These are phyloP conservation scores for Schrankia costaestrigalis DNA, from an alignment of 2,888 invertebrate genomes.

Conservation along the genomic window DNA sequence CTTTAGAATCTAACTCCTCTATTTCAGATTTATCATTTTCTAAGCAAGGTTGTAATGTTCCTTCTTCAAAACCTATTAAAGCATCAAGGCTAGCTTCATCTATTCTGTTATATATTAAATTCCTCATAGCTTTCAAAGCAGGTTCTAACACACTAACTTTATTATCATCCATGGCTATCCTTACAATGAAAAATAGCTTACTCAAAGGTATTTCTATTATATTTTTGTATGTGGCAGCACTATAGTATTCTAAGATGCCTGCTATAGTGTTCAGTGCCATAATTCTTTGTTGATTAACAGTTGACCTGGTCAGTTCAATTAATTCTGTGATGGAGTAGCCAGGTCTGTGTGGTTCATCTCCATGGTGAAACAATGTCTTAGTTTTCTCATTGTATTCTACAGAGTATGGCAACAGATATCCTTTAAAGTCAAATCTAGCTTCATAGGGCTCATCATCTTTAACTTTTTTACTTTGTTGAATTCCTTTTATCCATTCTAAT, in stretches of 20 bases:
- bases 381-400: slow-evolving; percentile 79
- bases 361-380: slow-evolving; percentile 92
- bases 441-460: slow-evolving; percentile 84
- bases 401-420: slow-evolving; percentile 86
- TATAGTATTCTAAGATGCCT: slow-evolving; percentile 87
- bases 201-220: slow-evolving; percentile 87
- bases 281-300: slow-evolving; percentile 90
- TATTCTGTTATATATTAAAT: slow-evolving; percentile 86
- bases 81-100: slow-evolving; percentile 90
- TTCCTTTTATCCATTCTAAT: slow-evolving; percentile 91
- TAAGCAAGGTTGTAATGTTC: slow-evolving; percentile 82
- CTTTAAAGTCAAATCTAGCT: slow-evolving; percentile 92
- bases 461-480: slow-evolving; percentile 78
- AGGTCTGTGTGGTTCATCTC: slow-evolving; percentile 93
- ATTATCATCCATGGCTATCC: slow-evolving; percentile 93
- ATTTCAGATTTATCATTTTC: slow-evolving; percentile 77
- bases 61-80: slow-evolving; percentile 83
- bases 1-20: slow-evolving; percentile 76
- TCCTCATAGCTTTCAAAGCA: slow-evolving; percentile 87
- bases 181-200: slow-evolving; percentile 88
- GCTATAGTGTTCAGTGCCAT: slow-evolving; percentile 89
- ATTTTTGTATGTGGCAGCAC: slow-evolving; percentile 88
- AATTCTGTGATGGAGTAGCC: slow-evolving; percentile 95
- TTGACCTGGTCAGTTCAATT: slow-evolving; percentile 88
- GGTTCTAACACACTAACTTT: slow-evolving; percentile 86